phyloP scores from a whole-genome alignment of 2,888 invertebrate genomes.

The Leucoma salicis region DNA sequence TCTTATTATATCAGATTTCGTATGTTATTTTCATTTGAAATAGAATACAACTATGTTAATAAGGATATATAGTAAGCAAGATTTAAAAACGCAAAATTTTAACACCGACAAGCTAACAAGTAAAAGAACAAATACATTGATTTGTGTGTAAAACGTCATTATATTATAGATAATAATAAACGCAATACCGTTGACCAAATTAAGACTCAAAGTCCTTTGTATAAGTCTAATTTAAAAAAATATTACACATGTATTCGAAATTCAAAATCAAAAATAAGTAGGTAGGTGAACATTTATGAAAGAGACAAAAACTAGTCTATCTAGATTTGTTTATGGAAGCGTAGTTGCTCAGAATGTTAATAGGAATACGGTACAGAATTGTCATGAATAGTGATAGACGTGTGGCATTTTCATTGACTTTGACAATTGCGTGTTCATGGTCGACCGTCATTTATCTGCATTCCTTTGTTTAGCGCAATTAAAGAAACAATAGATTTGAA shows the following conservation, averaged over 20 bases:
- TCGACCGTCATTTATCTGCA: slow-evolving; percentile 6
- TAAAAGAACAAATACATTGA: no score
- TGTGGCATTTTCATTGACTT: slow-evolving; percentile 22
- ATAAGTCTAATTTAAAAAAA: background rate
- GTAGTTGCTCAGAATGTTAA: slow-evolving; percentile 23
- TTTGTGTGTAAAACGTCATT: no score
- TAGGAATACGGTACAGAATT: slow-evolving; percentile 21
- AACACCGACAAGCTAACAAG: no score
- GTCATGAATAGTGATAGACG: slow-evolving; percentile 32
- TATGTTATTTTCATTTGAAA: no score
- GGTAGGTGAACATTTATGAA: background rate
- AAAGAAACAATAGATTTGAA: slow-evolving; percentile 4
- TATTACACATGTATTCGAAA: background rate
- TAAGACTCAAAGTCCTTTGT: no score
- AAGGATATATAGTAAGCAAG: no score
- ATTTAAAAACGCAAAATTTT: no score
- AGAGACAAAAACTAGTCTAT: background rate
- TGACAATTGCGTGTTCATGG: slow-evolving; percentile 27
- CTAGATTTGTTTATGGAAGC: slow-evolving; percentile 13
- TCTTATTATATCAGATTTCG: no score
- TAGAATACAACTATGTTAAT: no score
- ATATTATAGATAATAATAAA: no score
- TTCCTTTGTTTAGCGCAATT: slow-evolving; percentile 7
- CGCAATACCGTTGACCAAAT: no score
- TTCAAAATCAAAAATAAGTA: background rate